Evolutionary conservation across 2,888 invertebrate species (phyloP).

Genomic region (Eupsilia transversa): DNA sequence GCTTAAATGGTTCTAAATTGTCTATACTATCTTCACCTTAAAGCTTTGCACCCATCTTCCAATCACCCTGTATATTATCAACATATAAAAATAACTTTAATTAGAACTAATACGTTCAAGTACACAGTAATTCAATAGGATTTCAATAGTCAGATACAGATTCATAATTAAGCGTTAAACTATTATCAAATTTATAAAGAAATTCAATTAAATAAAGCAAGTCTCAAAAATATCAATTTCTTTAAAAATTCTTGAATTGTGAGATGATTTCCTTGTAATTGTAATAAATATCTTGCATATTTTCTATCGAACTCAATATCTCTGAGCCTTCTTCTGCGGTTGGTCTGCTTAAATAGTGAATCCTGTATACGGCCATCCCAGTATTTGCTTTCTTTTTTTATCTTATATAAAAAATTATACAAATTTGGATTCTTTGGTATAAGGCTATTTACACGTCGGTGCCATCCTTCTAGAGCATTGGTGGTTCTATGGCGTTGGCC

Average conservation of each 20-base stretch:
- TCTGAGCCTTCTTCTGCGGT: constrained; percentile 17
- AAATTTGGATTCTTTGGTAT: constrained; percentile 41
- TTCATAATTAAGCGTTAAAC: too few species aligned
- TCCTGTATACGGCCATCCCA: constrained; percentile 39
- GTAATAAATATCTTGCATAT: constrained; percentile 30
- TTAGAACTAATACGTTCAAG: constrained; percentile 12
- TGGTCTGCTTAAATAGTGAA: constrained; percentile 32
- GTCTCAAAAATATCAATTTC: constrained; percentile 33
- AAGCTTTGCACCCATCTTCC: too few species aligned
- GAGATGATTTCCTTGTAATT: constrained; percentile 34
- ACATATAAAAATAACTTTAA: constrained; percentile 2
- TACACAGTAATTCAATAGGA: constrained; percentile 20
- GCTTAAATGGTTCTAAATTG: too few species aligned
- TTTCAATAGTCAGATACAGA: constrained; percentile 19
- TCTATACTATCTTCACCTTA: too few species aligned
- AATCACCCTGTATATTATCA: too few species aligned
- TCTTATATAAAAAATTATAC: constrained; percentile 37
- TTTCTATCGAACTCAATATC: constrained; percentile 32
- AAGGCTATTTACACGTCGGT: constrained; percentile 34
- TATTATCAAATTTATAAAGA: too few species aligned
- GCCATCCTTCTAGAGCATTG: constrained; percentile 47
- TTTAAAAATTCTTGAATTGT: constrained; percentile 29
- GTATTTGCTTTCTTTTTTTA: too few species aligned
- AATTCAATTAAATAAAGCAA: constrained; percentile 28
- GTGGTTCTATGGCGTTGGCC: constrained; percentile 34